These are phyloP conservation scores for Meloe dianella DNA, from an alignment of 2,888 invertebrate species.

Conservation along the genomic window DNA sequence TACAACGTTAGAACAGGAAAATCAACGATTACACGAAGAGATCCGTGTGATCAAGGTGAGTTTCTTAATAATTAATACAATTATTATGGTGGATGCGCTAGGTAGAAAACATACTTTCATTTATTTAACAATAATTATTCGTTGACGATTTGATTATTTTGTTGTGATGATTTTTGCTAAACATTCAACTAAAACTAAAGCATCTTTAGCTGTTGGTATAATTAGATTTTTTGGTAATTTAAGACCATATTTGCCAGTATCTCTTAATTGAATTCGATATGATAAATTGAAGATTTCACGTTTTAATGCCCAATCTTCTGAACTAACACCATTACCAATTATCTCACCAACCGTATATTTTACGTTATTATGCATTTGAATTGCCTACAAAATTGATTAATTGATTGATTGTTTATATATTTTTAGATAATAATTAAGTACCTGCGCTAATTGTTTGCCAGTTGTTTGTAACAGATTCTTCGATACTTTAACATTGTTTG, in stretches of 20 bases:
- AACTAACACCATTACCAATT: constrained; percentile 71
- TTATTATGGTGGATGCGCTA: not conserved
- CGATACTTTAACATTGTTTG: constrained; percentile 74
- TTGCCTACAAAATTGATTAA: constrained; percentile 57
- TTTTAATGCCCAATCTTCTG: constrained; percentile 92
- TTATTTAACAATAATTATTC: not conserved
- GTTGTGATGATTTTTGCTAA: constrained; percentile 57
- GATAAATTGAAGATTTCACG: constrained; percentile 81
- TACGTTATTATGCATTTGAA: constrained; percentile 19
- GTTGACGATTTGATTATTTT: not conserved
- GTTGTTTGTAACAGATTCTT: constrained; percentile 68
- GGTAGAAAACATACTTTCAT: not conserved
- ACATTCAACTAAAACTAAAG: constrained; percentile 71
- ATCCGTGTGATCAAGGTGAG: constrained; percentile 55
- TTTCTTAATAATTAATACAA: too few relatives aligned
- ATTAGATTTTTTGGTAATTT: constrained; percentile 80
- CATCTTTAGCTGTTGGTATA: constrained; percentile 75
- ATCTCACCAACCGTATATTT: constrained; percentile 48
- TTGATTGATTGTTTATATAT: too few relatives aligned
- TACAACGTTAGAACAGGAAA: constrained; percentile 55
- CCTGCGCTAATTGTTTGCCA: constrained; percentile 70
- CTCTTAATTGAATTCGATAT: constrained; percentile 87
- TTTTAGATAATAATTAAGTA: not conserved
- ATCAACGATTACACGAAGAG: constrained; percentile 53
- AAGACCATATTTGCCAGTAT: constrained; percentile 84